Conservation (phyloP, 1,140 invertebrate genomes). For the Aphidius ervi region DNA sequence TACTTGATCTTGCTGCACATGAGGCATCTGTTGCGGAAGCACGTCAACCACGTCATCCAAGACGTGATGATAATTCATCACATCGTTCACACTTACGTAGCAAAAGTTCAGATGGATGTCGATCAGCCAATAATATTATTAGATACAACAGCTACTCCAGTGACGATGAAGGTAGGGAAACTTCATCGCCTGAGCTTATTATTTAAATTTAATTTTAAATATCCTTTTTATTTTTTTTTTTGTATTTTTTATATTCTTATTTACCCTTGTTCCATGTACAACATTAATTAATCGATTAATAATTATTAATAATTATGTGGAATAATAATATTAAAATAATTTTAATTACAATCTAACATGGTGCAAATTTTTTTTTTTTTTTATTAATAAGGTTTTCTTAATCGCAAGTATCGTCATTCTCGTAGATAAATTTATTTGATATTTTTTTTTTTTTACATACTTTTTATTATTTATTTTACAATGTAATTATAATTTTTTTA, state of each 20-base stretch:
- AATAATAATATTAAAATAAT: neutral
- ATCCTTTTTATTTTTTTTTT: neutral
- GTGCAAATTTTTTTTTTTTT: too few species aligned
- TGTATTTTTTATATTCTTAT: neutral
- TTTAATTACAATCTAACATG: too few species aligned
- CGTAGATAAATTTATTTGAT: too few species aligned
- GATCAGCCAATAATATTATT: conserved; percentile 51
- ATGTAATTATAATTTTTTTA: too few species aligned
- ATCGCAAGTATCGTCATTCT: too few species aligned
- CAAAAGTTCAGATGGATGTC: conserved; percentile 50
- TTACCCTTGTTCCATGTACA: neutral
- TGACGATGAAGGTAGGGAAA: conserved; percentile 76
- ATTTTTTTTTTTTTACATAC: too few species aligned
- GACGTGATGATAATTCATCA: conserved; percentile 40
- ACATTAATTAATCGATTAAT: neutral
- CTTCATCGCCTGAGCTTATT: conserved; percentile 45
- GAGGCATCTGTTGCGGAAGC: conserved; percentile 36
- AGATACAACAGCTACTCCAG: conserved; percentile 80
- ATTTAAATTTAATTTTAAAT: conserved; percentile 39
- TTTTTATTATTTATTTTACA: too few species aligned
- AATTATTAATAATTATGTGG: conserved; percentile 12
- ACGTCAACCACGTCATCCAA: conserved; percentile 37
- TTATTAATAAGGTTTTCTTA: too few species aligned
- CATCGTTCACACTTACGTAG: conserved; percentile 48
- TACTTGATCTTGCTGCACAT: conserved; percentile 41